Percentiles rank a stretch among this genome's conserved stretches.
Evolutionary conservation across 2,797 vertebrate species (phyloP).

Genomic region (Enteromius treurensis): DNA sequence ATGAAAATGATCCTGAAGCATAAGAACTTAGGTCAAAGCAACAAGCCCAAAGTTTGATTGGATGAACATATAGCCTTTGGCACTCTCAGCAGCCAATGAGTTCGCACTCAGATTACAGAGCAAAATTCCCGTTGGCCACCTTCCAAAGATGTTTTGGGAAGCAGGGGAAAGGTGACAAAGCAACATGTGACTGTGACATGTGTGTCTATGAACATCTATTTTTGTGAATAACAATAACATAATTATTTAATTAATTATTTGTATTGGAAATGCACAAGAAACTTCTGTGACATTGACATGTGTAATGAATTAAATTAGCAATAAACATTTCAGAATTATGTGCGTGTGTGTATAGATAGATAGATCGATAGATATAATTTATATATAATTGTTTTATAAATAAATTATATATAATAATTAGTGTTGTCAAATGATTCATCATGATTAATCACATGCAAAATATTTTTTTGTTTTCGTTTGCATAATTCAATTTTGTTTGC

Average conservation of each 20-base stretch:
- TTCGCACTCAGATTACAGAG: neutral
- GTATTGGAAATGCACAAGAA: neutral
- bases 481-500: too few relatives aligned
- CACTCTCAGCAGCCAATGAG: slow-evolving; percentile 16
- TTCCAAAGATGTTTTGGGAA: slow-evolving; percentile 23
- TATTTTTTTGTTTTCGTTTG: neutral
- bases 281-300: neutral
- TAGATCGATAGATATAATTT: neutral
- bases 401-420: neutral
- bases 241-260: neutral
- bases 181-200: slow-evolving; percentile 9
- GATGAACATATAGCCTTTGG: neutral
- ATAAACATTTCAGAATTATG: neutral
- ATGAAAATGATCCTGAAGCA: neutral
- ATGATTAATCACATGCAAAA: too few relatives aligned
- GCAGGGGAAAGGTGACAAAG: slow-evolving; percentile 23
- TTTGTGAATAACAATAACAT: slow-evolving; percentile 1
- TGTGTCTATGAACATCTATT: slow-evolving; percentile 8
- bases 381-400: neutral
- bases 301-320: neutral
- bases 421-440: too few relatives aligned
- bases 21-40: neutral
- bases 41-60: slow-evolving; percentile 12
- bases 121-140: neutral
- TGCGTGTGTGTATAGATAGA: neutral